phyloP scores from a whole-genome alignment of 2,888 invertebrate genomes.

The Oscheius sp. region DNA sequence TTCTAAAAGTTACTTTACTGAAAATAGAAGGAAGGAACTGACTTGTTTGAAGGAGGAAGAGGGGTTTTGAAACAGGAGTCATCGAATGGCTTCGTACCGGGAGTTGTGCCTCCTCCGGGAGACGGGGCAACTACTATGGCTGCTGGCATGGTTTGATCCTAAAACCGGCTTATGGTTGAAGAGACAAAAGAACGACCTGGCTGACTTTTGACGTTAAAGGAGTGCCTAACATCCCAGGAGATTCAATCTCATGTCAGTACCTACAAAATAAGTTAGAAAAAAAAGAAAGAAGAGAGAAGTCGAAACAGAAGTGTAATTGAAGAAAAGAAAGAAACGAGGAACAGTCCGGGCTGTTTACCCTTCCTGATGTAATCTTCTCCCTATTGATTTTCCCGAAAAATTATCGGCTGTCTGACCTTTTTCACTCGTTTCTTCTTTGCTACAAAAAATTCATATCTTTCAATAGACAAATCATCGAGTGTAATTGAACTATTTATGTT shows the following conservation, averaged over 20 bases:
- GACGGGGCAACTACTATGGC: conserved; percentile 20
- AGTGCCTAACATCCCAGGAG: conserved; percentile 2
- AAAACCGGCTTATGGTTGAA: background rate
- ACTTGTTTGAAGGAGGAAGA: conserved; percentile 18
- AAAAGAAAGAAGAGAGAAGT: no score
- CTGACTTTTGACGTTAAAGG: conserved; percentile 16
- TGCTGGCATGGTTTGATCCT: conserved; percentile 12
- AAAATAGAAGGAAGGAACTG: no score
- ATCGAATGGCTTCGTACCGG: conserved; percentile 22
- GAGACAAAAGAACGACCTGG: conserved; percentile 10
- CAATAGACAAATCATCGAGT: no score
- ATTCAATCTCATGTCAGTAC: no score
- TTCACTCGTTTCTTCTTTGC: no score
- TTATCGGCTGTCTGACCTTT: no score
- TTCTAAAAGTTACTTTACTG: background rate
- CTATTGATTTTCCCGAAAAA: no score
- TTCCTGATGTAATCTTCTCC: no score
- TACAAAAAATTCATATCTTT: no score
- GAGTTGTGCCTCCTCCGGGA: background rate
- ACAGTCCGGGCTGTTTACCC: background rate
- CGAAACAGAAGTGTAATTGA: background rate
- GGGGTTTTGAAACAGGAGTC: conserved; percentile 29
- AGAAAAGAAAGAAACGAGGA: background rate
- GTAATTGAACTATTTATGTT: no score
- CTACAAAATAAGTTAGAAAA: no score